A percentile compares a stretch with the other conserved stretches of the same genome.
phyloP scores from a whole-genome alignment of 2,113 vertebrate species.

The Spea bombifrons region DNA sequence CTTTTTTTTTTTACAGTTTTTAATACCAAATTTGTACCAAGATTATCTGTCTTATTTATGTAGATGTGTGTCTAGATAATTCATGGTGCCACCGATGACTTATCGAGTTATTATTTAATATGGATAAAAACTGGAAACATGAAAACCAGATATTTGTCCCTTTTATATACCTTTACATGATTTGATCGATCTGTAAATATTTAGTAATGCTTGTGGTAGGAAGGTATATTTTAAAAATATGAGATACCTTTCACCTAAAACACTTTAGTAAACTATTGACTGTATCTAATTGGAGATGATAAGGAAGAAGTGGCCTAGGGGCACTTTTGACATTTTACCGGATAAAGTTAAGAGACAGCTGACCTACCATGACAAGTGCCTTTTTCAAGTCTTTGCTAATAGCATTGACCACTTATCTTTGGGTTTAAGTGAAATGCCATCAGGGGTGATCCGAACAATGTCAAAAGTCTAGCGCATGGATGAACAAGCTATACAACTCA shows the following conservation, averaged over 20 bases:
- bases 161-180: too few relatives aligned
- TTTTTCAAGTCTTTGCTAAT: constrained; percentile 61
- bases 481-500: neutral
- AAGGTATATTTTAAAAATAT: neutral
- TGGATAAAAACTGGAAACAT: too few relatives aligned
- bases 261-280: constrained; percentile 54
- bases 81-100: too few relatives aligned
- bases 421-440: constrained; percentile 39
- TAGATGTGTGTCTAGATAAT: too few relatives aligned
- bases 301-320: constrained; percentile 53
- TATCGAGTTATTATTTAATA: too few relatives aligned
- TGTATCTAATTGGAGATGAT: constrained; percentile 53
- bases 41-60: too few relatives aligned
- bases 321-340: constrained; percentile 63
- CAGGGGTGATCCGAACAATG: constrained; percentile 38
- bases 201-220: too few relatives aligned
- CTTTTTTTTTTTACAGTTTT: too few relatives aligned
- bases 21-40: too few relatives aligned
- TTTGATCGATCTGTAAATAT: too few relatives aligned
- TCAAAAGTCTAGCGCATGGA: constrained; percentile 41
- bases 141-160: too few relatives aligned
- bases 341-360: constrained; percentile 62
- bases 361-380: constrained; percentile 61
- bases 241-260: constrained; percentile 38
- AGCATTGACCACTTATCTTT: constrained; percentile 49